phyloP scores from a whole-genome alignment of 2,113 vertebrate species.

The Loxodonta africana region DNA sequence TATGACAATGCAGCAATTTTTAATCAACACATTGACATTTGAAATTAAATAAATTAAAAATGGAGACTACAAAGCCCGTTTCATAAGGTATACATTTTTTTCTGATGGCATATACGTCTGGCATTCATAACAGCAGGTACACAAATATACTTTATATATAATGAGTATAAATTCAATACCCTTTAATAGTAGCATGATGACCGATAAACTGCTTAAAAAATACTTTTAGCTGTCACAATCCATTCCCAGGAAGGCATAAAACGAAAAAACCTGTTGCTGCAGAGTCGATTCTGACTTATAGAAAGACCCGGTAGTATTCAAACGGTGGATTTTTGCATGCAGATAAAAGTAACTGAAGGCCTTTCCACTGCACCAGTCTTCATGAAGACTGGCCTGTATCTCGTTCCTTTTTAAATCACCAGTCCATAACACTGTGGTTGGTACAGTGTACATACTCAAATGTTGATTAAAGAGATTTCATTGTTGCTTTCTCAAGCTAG shows the following conservation, averaged over 20 bases:
- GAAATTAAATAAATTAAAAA: background rate
- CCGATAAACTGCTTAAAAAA: background rate
- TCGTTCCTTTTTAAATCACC: background rate
- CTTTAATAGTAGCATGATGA: background rate
- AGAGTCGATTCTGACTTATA: background rate
- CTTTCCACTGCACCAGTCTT: background rate
- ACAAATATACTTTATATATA: background rate
- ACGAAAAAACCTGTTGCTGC: too few relatives aligned
- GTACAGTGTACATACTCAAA: background rate
- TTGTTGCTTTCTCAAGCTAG: background rate
- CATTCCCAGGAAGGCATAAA: too few relatives aligned
- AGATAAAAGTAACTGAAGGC: background rate
- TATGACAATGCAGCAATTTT: background rate
- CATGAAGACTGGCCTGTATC: background rate
- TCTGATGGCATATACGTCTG: background rate
- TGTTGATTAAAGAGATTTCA: conserved; percentile 7
- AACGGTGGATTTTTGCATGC: background rate
- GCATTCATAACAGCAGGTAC: background rate
- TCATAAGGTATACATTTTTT: background rate
- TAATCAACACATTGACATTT: background rate
- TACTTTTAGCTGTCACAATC: background rate
- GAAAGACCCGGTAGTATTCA: background rate
- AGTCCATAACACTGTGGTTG: background rate
- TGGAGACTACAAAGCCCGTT: background rate
- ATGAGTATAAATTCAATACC: background rate